Evolutionary conservation across 2,797 vertebrate genomes (phyloP), one percentile per base, ranked within the genome.

Genomic region (Zalophus californianus): DNA sequence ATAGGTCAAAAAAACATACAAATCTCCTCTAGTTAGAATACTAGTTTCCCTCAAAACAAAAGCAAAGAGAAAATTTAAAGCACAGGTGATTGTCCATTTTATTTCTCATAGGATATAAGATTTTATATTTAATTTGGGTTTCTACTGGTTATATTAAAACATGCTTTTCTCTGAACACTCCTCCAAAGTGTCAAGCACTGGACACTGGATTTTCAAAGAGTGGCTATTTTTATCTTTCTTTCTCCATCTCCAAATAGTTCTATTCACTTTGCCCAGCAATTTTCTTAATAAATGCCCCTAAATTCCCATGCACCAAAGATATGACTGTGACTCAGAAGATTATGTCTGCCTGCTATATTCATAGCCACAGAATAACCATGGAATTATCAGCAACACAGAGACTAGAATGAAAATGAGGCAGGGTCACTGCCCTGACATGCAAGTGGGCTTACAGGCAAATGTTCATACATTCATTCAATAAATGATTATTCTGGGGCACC

Each of bases 191-290:
- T 84, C 72, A 97, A 68, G 14, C 52, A 70, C 48, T 96, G 10
- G 41, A 87, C 35, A 87, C 64, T 95, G 75, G 96, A 97, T 98
- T 90, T 97, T 73, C 86, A 97, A 92, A 23, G 82, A 79, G 16
- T 91, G 66, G 7, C 89, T 97, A 83, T 98, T 98, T 98, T 97
- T 96, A 90, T 94, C 94, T 93, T 21, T 95, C n/a, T 94, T 89
- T 96, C 90, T 96, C 13, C 83, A 6, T 93, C 91, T 97, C 93
- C 80, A 96, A n/a, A 86, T 79, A 94, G 54, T 66, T 23, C 86
- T 95, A 96, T 78, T 92, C 66, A 96, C 29, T 64, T 52, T 41
- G 86, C 96, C 83, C 93, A 94, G 85, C 0, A 0, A 85, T 54
- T 96, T 98, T 97, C 66, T 93, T 80, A 96, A 87, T 94, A 96